Evolutionary conservation across 2,888 invertebrate genomes (phyloP), one percentile per base, ranked within the genome.

Genomic region (Troides aeacus): DNA sequence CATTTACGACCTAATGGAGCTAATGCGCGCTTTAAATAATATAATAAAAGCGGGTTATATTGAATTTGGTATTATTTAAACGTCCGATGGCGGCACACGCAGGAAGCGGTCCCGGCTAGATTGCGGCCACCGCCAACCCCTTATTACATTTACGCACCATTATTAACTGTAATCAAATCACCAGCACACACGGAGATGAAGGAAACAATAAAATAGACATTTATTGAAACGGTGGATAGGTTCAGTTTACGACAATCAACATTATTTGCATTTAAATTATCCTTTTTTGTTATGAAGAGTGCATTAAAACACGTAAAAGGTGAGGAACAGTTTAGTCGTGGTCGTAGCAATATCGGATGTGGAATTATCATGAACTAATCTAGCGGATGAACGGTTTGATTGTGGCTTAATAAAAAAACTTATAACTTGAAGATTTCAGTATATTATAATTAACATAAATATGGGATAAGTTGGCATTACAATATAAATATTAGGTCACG

Each of bases 121-220:
- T 88, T 89, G 84, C 85, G 76, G 80, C 78, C 78, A 69, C 75
- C 75, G 77, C 78, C 85, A 87, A 85, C 85, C 89, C 84, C 84
- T 88, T 82, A 91, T 92, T 91, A 91, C 79, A 81, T 89, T 88
- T 89, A 89, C 86, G 82, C 86, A 80, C 86, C 81, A 85, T 83
- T 84, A 90, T 90, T 90, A 90, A 82, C 78, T 81, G 78, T 84
- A 90, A 90, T 90, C 88, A 86, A 87, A 75, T 83, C 84, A 80
- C 84, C 88, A 88, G 86, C 90, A 88, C 87, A 89, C 84, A 90
- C 86, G 85, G 81, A 84, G 80, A 81, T 79, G 80, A 76, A 83
- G 86, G 85, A 86, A 85, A 89, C 86, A 86, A 89, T 89, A 88
- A 89, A 90, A 85, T 72, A 77, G 78, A 83, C 83, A 82, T 81